Base-by-base conservation (phyloP, 2,888 invertebrate species). In the Aricia artaxerxes region DNA sequence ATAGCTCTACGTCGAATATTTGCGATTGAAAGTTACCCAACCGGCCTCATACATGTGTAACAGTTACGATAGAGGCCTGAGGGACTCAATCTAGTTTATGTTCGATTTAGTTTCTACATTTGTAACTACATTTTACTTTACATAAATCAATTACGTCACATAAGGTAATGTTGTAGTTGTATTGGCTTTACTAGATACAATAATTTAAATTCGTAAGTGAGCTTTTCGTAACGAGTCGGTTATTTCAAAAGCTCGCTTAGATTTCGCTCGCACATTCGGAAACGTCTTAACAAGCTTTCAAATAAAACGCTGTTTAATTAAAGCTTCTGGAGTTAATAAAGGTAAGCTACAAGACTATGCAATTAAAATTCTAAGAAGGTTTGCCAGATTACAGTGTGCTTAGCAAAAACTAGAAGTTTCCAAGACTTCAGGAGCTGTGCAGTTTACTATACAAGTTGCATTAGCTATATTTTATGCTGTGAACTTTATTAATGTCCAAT, bases 291-390 rank as follows among this genome's bases (percentile, higher is more conserved):
- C 64, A 31, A 64, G 64, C 64, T 64, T 64, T 64, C 31, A 64
- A 69, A 69, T 69, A 69, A 69, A 69, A 35, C 16, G 69, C 16
- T 5, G 13, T 69, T 69, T 35, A 35, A 35, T 35, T 69, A 38
- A 69, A 69, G 13, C 35, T 69, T 35, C 3, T 31, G 4, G 35
- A 38, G 69, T 16, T 69, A 38, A 69, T 69, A 69, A 69, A 38
- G 35, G 69, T 69, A 5, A 69, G 69, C 61, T 7, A 16, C 44
- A 61, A 64, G 61, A 69, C 16, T 4, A 53, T 60, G 60, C 77
- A 77, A 77, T 60, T 61, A 77, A 77, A 77, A 76, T 76, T 76
- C 76, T 40, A 77, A n/a, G 40, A 60, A 9, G 16, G n/a, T 40
- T 77, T 38, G 38, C 40, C 16, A 61, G 64, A 44, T 64, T 77